These are phyloP conservation scores for Drosophila pachea DNA, from an alignment of 1,140 invertebrate species.

Conservation along the genomic window DNA sequence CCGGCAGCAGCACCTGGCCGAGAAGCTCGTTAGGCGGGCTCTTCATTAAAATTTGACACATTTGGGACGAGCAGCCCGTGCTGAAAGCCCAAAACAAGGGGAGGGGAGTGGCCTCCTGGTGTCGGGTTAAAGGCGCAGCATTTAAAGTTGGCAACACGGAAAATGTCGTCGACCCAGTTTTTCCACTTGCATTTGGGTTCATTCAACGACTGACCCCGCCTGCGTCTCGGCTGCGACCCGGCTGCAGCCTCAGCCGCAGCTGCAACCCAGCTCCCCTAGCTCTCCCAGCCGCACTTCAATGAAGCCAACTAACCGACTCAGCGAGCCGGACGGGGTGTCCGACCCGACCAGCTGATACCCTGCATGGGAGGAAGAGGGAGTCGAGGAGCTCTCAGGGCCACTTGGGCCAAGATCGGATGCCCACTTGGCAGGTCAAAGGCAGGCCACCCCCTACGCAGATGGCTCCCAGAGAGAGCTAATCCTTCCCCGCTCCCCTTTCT, in stretches of 20 bases:
- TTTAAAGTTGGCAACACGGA: slow-evolving; percentile 24
- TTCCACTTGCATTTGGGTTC: slow-evolving; percentile 40
- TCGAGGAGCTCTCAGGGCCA: too few species aligned
- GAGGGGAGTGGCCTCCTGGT: slow-evolving; percentile 1
- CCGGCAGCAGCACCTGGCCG: not conserved
- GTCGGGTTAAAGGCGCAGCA: slow-evolving; percentile 48
- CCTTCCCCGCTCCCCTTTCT: too few species aligned
- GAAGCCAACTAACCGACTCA: slow-evolving; percentile 55
- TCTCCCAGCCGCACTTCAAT: slow-evolving; percentile 44
- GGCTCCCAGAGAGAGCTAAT: too few species aligned
- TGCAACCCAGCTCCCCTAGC: not conserved
- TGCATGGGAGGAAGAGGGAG: not conserved
- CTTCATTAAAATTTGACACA: slow-evolving; percentile 76
- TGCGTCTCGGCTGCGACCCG: slow-evolving; percentile 1
- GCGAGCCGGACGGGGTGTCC: not conserved
- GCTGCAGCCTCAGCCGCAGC: too few species aligned
- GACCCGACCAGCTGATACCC: not conserved
- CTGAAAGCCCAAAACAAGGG: slow-evolving; percentile 18
- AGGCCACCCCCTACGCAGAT: too few species aligned
- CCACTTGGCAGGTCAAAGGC: too few species aligned
- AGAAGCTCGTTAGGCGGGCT: slow-evolving; percentile 64
- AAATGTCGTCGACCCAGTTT: slow-evolving; percentile 59
- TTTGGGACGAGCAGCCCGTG: slow-evolving; percentile 38
- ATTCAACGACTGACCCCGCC: slow-evolving; percentile 25
- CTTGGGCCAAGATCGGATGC: too few species aligned